phyloP scores from a whole-genome alignment of 2,113 vertebrate species.

The Ceuthmochares aereus region DNA sequence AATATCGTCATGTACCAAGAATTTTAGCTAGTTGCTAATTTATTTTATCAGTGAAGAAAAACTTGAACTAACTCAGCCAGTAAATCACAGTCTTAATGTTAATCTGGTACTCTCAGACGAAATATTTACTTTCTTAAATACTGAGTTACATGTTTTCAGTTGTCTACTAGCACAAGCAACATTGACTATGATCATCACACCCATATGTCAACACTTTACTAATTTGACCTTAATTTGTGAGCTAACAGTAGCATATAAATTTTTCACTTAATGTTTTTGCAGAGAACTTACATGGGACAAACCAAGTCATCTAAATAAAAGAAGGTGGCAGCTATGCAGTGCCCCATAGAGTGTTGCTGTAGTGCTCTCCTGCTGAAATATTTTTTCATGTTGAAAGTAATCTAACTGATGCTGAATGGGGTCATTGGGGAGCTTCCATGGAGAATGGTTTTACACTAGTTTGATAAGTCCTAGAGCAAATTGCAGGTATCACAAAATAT shows the following conservation, averaged over 20 bases:
- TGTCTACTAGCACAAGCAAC: not conserved
- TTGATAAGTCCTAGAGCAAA: not conserved
- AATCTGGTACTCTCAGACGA: not conserved
- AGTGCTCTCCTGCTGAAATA: not conserved
- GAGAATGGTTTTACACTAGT: not conserved
- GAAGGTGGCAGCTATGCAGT: rapidly evolving
- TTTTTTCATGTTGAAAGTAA: not conserved
- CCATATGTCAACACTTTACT: not conserved
- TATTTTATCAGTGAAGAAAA: not conserved
- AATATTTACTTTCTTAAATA: not conserved
- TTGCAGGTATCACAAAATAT: not conserved
- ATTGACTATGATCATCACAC: not conserved
- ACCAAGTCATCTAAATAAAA: not conserved
- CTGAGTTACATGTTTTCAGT: not conserved
- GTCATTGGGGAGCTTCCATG: not conserved
- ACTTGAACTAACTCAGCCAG: not conserved
- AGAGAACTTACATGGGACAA: not conserved
- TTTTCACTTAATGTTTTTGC: not conserved
- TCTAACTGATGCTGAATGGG: not conserved
- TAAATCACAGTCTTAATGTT: not conserved
- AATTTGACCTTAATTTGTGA: not conserved
- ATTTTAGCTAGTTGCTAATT: not conserved
- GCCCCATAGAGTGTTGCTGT: not conserved
- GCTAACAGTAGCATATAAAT: not conserved
- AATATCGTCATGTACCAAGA: not conserved